phyloP scores from a whole-genome alignment of 2,888 invertebrate species.

The Tethea ocularis region DNA sequence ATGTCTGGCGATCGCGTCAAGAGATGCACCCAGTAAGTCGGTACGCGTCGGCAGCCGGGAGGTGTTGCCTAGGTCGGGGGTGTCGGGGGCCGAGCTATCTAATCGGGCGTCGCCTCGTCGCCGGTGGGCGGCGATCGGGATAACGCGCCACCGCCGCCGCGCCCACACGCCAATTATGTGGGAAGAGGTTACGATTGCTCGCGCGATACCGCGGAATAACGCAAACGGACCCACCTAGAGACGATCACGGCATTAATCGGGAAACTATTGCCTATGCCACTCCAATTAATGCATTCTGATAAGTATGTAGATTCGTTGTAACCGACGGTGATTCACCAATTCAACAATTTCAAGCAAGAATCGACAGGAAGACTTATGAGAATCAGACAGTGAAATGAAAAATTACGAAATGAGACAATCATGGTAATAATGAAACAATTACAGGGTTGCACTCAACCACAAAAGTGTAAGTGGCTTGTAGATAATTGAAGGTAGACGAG shows the following conservation, averaged over 20 bases:
- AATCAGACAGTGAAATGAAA: neutral
- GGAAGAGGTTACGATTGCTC: conserved; percentile 79
- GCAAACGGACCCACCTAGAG: conserved; percentile 66
- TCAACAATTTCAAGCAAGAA: neutral
- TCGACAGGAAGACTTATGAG: neutral
- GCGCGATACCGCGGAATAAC: conserved; percentile 68
- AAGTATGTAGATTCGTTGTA: conserved; percentile 42
- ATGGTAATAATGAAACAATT: conserved; percentile 3
- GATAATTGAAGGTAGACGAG: conserved; percentile 54
- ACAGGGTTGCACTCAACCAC: conserved; percentile 18
- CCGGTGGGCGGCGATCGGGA: conserved; percentile 80
- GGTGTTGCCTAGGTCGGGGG: conserved; percentile 27
- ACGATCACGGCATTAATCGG: conserved; percentile 70
- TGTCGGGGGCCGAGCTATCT: conserved; percentile 69
- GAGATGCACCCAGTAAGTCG: conserved; percentile 44
- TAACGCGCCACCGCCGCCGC: conserved; percentile 71
- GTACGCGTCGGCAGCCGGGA: conserved; percentile 46
- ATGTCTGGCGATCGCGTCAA: conserved; percentile 41
- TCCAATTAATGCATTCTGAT: conserved; percentile 64
- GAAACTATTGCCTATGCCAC: conserved; percentile 66
- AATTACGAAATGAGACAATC: neutral
- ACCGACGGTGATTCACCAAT: conserved; percentile 14
- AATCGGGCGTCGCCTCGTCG: conserved; percentile 75
- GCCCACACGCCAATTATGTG: conserved; percentile 83
- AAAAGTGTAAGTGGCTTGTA: conserved; percentile 50